phyloP scores from a whole-genome alignment of 2,113 vertebrate species.

The Mastomys coucha region DNA sequence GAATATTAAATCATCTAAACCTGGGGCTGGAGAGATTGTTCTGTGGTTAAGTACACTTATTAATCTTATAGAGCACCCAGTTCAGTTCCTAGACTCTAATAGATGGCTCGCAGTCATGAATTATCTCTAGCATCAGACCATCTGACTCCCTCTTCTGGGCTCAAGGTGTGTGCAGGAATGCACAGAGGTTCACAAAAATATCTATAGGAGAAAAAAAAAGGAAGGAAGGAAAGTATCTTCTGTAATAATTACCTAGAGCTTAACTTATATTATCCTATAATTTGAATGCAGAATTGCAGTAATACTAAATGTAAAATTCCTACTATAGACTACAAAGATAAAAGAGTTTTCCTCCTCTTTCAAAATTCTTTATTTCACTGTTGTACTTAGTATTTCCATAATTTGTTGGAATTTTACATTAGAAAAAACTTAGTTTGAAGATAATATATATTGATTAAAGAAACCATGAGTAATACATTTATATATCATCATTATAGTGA shows the following conservation, averaged over 20 bases:
- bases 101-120: neutral
- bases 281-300: neutral
- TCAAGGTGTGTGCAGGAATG: neutral
- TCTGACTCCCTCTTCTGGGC: neutral
- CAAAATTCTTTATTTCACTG: neutral
- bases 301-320: neutral
- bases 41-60: neutral
- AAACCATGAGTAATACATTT: neutral
- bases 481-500: neutral
- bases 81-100: neutral
- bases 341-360: neutral
- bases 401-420: conserved; percentile 25
- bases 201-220: no score
- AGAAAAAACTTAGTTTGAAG: neutral
- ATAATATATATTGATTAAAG: neutral
- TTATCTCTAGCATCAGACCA: neutral
- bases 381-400: neutral
- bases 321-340: neutral
- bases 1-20: neutral
- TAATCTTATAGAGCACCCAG: neutral
- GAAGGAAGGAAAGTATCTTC: neutral
- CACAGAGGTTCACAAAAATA: neutral
- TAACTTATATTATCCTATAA: neutral
- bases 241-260: neutral
- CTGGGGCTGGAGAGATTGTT: neutral